Base-by-base conservation (phyloP, 2,888 invertebrate species). In the Labia minor region DNA sequence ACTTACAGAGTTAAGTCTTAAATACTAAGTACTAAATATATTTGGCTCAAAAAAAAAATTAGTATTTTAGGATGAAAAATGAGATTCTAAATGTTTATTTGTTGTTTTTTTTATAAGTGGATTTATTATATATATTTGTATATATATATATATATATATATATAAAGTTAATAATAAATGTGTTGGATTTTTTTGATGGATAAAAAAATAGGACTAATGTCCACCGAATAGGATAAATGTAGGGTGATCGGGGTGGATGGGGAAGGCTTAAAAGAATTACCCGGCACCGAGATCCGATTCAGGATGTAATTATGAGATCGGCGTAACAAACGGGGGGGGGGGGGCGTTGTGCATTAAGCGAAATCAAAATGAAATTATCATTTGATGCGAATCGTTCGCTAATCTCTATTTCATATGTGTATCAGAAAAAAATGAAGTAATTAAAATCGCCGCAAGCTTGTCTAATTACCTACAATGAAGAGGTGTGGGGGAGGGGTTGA, bases 351-450 rank as follows among this genome's bases (percentile, higher is more conserved):
- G 49, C 49, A 49, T 49, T 49, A 49, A 49, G 49, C 49, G 3
- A 49, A 49, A 49, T 49, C 49, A 49, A 49, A 49, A 49, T 49
- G 49, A 49, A 49, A 49, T 49, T 49, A 49, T 49, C 49, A 49
- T 49, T 49, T 49, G 49, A 49, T 49, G 49, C 16, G 49, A 49
- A 49, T 49, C 49, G n/a, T 49, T 49, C 49, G 49, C 49, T 49
- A 49, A 49, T 49, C 49, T 4, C 49, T 14, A 49, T 49, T 49
- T 49, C 49, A 49, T 49, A 8, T 14, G 49, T 8, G 3, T 14
- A n/a, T 14, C 14, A 10, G 3, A 14, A 4, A 49, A 49, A 49
- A 49, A 49, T 49, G 14, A 14, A 49, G 49, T 49, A 49, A 49
- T 49, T 49, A 49, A 49, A 49, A 49, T 11, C 8, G 49, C n/a